phyloP scores from a whole-genome alignment of 2,113 vertebrate species.

The Microtus pennsylvanicus region DNA sequence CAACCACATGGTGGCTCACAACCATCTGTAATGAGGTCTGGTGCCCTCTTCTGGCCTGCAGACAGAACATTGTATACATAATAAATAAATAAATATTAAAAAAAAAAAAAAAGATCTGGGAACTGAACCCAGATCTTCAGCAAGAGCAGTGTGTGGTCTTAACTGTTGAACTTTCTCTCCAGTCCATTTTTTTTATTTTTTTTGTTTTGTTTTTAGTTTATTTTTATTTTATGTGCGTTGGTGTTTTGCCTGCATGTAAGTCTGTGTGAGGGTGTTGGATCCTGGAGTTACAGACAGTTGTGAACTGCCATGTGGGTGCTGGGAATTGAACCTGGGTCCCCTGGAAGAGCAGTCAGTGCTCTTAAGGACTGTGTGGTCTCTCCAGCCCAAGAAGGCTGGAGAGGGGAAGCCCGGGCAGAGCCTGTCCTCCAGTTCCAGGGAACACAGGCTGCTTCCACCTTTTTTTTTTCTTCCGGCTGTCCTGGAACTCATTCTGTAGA shows the following conservation, averaged over 20 bases:
- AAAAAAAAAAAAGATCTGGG: neutral
- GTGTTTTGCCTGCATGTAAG: neutral
- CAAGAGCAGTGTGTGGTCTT: neutral
- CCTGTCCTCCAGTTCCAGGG: neutral
- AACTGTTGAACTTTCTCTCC: neutral
- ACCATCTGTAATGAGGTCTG: too few relatives aligned
- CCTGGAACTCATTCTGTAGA: neutral
- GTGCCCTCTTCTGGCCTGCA: too few relatives aligned
- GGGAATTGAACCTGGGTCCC: neutral
- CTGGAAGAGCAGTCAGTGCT: neutral
- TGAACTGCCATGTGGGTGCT: neutral
- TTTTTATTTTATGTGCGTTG: neutral
- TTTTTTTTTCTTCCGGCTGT: neutral
- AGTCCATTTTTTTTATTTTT: neutral
- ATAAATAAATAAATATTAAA: too few relatives aligned
- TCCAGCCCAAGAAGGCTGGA: too few relatives aligned
- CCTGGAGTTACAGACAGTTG: neutral
- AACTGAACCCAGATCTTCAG: neutral
- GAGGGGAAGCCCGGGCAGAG: too few relatives aligned
- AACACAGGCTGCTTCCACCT: too few relatives aligned
- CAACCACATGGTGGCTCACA: too few relatives aligned
- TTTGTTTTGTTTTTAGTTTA: neutral
- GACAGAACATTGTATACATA: too few relatives aligned
- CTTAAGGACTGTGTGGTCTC: too few relatives aligned
- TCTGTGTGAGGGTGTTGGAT: too few relatives aligned